Evolutionary conservation across 1,140 invertebrate species (phyloP).

Genomic region (Zelostemma sp.): DNA sequence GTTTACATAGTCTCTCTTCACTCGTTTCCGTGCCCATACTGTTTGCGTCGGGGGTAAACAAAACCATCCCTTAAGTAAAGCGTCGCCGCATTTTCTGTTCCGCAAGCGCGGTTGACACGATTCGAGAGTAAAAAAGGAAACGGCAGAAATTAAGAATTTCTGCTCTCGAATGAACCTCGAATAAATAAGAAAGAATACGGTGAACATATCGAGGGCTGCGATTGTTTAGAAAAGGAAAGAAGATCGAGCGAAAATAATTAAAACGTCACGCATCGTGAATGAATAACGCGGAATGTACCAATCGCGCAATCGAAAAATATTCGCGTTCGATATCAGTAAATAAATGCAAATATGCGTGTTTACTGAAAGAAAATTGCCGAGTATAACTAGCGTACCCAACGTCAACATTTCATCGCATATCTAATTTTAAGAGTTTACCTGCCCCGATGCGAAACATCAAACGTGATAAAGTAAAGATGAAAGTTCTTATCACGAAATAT

Average conservation of each 20-base stretch:
- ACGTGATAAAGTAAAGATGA: too few relatives aligned
- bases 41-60: slow-evolving; percentile 6
- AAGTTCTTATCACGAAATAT: too few relatives aligned
- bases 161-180: too few relatives aligned
- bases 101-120: not conserved
- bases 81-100: not conserved
- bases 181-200: too few relatives aligned
- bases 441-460: too few relatives aligned
- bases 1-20: slow-evolving; percentile 10
- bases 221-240: not conserved
- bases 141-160: not conserved
- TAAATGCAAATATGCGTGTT: not conserved
- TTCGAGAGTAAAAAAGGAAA: not conserved
- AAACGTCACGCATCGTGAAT: too few relatives aligned
- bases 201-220: too few relatives aligned
- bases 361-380: not conserved
- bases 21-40: slow-evolving; percentile 1
- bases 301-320: not conserved
- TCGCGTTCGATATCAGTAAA: not conserved
- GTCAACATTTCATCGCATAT: not conserved
- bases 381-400: too few relatives aligned
- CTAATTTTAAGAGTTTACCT: not conserved
- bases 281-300: too few relatives aligned
- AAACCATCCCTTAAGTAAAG: slow-evolving; percentile 8
- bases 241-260: too few relatives aligned